Conservation (phyloP, 2,797 vertebrate genomes). For the Manis pentadactyla region DNA sequence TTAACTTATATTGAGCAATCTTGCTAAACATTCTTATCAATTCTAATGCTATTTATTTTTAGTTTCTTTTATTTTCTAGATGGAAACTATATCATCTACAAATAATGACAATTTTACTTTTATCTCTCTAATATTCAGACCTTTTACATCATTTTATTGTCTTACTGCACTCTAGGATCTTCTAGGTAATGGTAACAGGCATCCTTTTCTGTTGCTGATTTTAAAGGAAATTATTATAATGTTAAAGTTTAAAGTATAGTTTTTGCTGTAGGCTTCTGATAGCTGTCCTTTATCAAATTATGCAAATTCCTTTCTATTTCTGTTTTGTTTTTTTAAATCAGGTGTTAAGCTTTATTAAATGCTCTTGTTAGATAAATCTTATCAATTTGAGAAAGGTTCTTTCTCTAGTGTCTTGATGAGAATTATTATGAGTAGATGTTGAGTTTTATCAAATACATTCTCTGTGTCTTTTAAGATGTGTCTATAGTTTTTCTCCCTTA, state of each 20-base stretch:
- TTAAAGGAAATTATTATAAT: neutral
- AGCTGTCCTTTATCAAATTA: neutral
- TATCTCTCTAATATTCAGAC: neutral
- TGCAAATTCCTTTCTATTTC: neutral
- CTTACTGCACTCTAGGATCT: neutral
- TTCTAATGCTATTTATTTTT: neutral
- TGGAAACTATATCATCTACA: neutral
- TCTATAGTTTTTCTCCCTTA: neutral
- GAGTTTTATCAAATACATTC: neutral
- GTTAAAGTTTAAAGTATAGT: neutral
- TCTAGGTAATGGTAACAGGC: neutral
- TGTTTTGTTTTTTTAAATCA: neutral
- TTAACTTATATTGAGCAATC: neutral
- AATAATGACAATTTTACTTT: neutral
- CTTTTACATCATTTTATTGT: neutral
- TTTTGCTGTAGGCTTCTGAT: neutral
- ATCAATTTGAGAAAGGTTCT: neutral
- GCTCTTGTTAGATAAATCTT: neutral
- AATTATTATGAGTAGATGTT: neutral
- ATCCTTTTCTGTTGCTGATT: neutral
- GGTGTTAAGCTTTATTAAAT: neutral
- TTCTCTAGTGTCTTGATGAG: neutral
- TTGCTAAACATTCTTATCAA: neutral
- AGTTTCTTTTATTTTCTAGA: neutral
- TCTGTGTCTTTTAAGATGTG: neutral